Percentiles rank a stretch among this genome's conserved stretches.
These are phyloP conservation scores for Acipenser ruthenus DNA, from an alignment of 2,797 vertebrate species.

Conservation along the genomic window DNA sequence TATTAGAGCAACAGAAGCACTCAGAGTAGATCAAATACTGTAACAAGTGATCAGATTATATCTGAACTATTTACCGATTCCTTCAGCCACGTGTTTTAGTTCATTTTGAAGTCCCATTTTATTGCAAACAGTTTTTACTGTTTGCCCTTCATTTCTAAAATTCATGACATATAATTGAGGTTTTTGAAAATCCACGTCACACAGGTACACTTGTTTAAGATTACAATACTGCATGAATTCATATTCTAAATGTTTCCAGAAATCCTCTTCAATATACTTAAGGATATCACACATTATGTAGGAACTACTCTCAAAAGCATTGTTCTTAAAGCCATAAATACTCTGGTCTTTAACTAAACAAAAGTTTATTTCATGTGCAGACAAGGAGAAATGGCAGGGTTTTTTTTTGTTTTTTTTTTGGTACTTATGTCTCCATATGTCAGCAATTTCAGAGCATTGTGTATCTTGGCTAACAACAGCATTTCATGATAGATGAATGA, in stretches of 20 bases:
- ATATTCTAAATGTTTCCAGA: background rate
- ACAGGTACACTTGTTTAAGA: no score
- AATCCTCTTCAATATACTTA: slow-evolving; percentile 29
- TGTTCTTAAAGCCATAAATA: slow-evolving; percentile 64
- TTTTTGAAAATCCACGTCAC: no score
- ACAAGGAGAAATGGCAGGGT: slow-evolving; percentile 66
- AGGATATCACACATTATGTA: slow-evolving; percentile 43
- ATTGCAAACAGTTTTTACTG: no score
- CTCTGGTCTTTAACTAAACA: slow-evolving; percentile 82
- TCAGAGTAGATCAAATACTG: no score
- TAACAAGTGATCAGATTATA: no score
- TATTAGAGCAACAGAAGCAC: no score
- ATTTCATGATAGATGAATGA: slow-evolving; percentile 95
- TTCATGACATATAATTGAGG: no score
- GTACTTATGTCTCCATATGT: slow-evolving; percentile 83
- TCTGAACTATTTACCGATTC: no score
- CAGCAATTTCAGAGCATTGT: slow-evolving; percentile 97
- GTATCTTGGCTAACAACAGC: slow-evolving; percentile 88
- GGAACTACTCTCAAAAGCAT: slow-evolving; percentile 47
- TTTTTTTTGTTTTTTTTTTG: slow-evolving; percentile 59
- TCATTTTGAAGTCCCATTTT: no score
- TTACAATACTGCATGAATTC: slow-evolving; percentile 10
- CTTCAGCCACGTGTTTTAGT: no score
- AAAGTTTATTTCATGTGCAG: slow-evolving; percentile 67
- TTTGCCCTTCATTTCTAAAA: no score